Percentiles rank a stretch among this genome's conserved stretches.
Conservation (phyloP, 2,888 invertebrate species). For the Protophormia terraenovae region DNA sequence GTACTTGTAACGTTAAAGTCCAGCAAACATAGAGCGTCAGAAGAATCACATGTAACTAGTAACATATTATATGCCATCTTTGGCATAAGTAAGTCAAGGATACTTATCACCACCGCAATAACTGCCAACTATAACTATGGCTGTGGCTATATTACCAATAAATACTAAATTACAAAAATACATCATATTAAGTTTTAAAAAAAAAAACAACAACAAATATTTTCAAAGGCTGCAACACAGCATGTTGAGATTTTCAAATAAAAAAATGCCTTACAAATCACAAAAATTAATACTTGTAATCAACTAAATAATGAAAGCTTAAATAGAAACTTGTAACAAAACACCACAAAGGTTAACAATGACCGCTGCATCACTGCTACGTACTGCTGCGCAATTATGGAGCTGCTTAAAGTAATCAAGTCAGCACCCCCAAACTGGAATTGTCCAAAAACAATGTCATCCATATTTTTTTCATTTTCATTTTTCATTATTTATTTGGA, state of each 20-base stretch:
- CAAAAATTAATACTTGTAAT: conserved; percentile 2
- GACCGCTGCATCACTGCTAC: neutral
- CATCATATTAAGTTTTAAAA: conserved; percentile 2
- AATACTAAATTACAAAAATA: conserved; percentile 28
- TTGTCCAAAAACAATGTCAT: conserved; percentile 58
- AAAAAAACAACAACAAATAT: neutral
- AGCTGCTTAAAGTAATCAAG: conserved; percentile 22
- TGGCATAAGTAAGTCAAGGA: conserved; percentile 68
- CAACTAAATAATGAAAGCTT: conserved; percentile 48
- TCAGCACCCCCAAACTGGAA: conserved; percentile 55
- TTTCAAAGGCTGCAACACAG: conserved; percentile 54
- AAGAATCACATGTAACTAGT: conserved; percentile 64
- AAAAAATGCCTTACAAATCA: conserved; percentile 54
- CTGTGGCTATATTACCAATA: conserved; percentile 33
- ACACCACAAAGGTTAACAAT: conserved; percentile 50
- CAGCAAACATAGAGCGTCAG: conserved; percentile 47
- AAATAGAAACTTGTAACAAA: conserved; percentile 50
- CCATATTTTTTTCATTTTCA: no score
- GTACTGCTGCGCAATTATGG: conserved; percentile 14
- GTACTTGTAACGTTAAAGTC: conserved; percentile 3
- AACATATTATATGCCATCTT: conserved; percentile 65
- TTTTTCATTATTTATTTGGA: conserved; percentile 11
- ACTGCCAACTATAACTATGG: conserved; percentile 42
- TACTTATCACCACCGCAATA: conserved; percentile 59
- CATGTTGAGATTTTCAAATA: conserved; percentile 50